Percentiles rank a stretch among this genome's conserved stretches.
Conservation (phyloP, 1,140 invertebrate genomes). For the Rhynchophorus ferrugineus region DNA sequence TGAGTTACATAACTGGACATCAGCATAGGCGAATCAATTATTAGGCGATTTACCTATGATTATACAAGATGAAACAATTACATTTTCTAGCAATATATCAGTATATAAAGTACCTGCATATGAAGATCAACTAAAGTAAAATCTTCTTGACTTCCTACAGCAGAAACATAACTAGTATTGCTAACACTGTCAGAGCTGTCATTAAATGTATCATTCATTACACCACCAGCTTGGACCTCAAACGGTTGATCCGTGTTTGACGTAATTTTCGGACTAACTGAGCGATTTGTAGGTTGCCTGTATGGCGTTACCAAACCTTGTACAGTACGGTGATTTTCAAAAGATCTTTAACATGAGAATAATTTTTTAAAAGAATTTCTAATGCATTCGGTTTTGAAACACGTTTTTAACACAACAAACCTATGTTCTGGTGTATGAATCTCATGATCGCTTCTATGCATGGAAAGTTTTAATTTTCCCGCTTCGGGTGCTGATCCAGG, state of each 20-base stretch:
- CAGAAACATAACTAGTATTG: conserved; percentile 84
- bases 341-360: neutral
- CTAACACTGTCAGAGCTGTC: conserved; percentile 66
- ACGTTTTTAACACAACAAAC: conserved; percentile 11
- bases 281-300: conserved; percentile 25
- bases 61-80: conserved; percentile 59
- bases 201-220: conserved; percentile 33
- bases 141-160: conserved; percentile 89
- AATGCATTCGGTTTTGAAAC: neutral
- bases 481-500: conserved; percentile 31
- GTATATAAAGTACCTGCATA: conserved; percentile 67
- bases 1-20: conserved; percentile 94
- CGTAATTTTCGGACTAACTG: conserved; percentile 28
- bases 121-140: conserved; percentile 88
- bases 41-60: conserved; percentile 89
- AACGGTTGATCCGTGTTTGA: conserved; percentile 2
- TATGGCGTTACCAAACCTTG: conserved; percentile 38
- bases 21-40: conserved; percentile 83
- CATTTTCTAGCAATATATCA: neutral
- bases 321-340: conserved; percentile 12
- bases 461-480: conserved; percentile 39
- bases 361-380: neutral
- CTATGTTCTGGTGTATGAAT: conserved; percentile 51
- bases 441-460: conserved; percentile 52
- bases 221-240: conserved; percentile 8